Percentiles rank a stretch among this genome's conserved stretches.
These are phyloP conservation scores for Pheosia gnoma DNA, from an alignment of 2,888 invertebrate genomes.

Conservation along the genomic window DNA sequence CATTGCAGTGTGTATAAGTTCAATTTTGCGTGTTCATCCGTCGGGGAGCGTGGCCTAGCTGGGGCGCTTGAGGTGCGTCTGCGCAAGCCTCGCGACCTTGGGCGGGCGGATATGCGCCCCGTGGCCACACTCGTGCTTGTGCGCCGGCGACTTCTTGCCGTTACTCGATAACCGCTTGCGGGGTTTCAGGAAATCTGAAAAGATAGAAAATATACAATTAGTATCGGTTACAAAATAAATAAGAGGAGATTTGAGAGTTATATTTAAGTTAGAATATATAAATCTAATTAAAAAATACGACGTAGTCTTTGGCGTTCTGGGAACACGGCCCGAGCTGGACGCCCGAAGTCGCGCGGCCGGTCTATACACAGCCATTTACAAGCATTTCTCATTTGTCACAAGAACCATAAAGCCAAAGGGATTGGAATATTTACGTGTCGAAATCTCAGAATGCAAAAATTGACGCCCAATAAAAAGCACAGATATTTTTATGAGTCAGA, in stretches of 20 bases:
- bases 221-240: not conserved
- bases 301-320: no score
- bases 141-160: constrained; percentile 79
- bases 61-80: constrained; percentile 72
- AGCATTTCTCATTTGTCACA: no score
- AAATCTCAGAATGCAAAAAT: not conserved
- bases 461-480: constrained; percentile 12
- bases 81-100: constrained; percentile 74
- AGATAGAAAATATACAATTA: constrained; percentile 34
- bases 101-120: constrained; percentile 78
- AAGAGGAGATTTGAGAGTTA: not conserved
- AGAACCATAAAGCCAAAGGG: no score
- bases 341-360: no score
- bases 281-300: no score
- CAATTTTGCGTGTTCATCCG: constrained; percentile 44
- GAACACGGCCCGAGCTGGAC: no score
- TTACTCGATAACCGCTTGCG: constrained; percentile 84
- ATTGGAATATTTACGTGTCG: no score
- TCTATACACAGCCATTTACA: no score
- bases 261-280: not conserved
- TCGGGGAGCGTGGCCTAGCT: constrained; percentile 61
- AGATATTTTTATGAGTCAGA: constrained; percentile 8
- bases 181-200: constrained; percentile 88
- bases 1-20: constrained; percentile 34
- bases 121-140: constrained; percentile 76